These are phyloP conservation scores for Thera britannica DNA, from an alignment of 2,888 invertebrate genomes.

Conservation along the genomic window DNA sequence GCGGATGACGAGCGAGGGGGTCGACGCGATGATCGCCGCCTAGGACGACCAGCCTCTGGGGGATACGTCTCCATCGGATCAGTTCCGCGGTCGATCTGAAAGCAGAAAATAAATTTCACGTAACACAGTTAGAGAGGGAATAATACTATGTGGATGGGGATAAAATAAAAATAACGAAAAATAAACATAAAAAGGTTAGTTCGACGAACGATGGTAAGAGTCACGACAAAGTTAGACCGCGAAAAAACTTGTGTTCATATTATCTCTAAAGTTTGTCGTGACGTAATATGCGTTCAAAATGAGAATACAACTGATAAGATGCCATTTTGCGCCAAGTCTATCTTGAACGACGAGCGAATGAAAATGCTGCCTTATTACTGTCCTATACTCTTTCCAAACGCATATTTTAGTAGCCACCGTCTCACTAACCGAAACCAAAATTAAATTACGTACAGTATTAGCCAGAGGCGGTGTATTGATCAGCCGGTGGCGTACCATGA, in stretches of 20 bases:
- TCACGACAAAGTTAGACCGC: conserved; percentile 1
- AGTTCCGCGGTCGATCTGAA: conserved; percentile 88
- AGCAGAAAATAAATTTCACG: conserved; percentile 17
- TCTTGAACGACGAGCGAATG: neutral
- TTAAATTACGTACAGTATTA: conserved; percentile 63
- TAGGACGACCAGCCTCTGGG: conserved; percentile 28
- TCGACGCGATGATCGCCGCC: conserved; percentile 34
- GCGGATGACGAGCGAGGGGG: conserved; percentile 38
- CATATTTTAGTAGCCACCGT: conserved; percentile 20
- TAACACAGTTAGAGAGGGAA: neutral
- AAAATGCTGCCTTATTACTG: conserved; percentile 6
- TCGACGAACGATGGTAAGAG: conserved; percentile 22
- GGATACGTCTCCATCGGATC: conserved; percentile 88
- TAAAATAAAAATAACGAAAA: conserved; percentile 10
- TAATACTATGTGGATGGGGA: conserved; percentile 11
- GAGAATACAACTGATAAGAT: conserved; percentile 2
- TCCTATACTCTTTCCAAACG: conserved; percentile 2
- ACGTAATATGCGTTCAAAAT: conserved; percentile 9
- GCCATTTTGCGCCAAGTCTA: conserved; percentile 4
- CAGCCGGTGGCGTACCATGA: conserved; percentile 77
- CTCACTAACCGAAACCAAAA: conserved; percentile 36
- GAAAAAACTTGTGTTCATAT: neutral
- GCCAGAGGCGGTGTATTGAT: conserved; percentile 71
- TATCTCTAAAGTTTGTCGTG: conserved; percentile 4
- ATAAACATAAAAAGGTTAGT: conserved; percentile 24